phyloP scores from a whole-genome alignment of 2,797 vertebrate genomes.

The Acrossocheilus wenchowensis region DNA sequence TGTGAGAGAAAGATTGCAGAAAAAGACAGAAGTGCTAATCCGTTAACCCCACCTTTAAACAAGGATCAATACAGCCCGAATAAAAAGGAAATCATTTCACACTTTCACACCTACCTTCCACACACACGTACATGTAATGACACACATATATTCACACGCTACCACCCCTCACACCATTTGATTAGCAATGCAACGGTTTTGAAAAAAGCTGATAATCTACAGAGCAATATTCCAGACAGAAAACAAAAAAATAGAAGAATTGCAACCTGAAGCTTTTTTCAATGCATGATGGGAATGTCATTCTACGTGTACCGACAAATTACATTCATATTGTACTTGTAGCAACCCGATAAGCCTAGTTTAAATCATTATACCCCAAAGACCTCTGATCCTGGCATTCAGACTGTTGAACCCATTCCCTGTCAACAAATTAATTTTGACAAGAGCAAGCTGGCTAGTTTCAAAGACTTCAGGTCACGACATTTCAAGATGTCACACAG shows the following conservation, averaged over 20 bases:
- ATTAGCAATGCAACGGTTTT: conserved; percentile 30
- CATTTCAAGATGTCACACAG: conserved; percentile 28
- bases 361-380: conserved; percentile 4
- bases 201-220: conserved; percentile 23
- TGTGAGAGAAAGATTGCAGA: conserved; percentile 14
- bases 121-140: conserved; percentile 2
- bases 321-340: conserved; percentile 24
- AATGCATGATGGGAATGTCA: background rate
- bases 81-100: conserved; percentile 46
- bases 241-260: conserved; percentile 27
- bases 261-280: conserved; percentile 21
- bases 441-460: conserved; percentile 50
- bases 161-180: conserved; percentile 11
- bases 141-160: background rate
- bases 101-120: conserved; percentile 42
- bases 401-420: conserved; percentile 29
- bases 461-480: conserved; percentile 39
- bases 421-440: conserved; percentile 48
- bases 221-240: conserved; percentile 10
- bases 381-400: conserved; percentile 35
- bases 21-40: conserved; percentile 27
- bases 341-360: conserved; percentile 25
- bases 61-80: conserved; percentile 46
- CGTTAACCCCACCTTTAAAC: conserved; percentile 40
- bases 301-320: background rate